phyloP scores from a whole-genome alignment of 2,888 invertebrate genomes.

The Holacanthella duospinosa region DNA sequence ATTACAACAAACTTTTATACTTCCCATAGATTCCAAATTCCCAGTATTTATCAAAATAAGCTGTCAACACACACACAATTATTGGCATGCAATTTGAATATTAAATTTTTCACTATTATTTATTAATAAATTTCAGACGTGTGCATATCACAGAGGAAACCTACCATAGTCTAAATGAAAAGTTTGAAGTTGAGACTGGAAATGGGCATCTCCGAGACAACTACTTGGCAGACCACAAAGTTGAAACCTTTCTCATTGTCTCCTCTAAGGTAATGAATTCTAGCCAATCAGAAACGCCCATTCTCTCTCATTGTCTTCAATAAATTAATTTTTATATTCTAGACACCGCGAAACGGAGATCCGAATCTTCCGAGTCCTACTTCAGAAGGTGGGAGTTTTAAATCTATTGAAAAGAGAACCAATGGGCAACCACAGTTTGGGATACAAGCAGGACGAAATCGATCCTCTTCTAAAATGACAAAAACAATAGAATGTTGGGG shows the following conservation, averaged over 20 bases:
- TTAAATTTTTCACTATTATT: too few relatives aligned
- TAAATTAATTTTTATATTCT: background rate
- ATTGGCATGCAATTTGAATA: too few relatives aligned
- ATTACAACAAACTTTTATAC: too few relatives aligned
- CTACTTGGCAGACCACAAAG: slow-evolving; percentile 76
- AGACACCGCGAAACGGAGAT: slow-evolving; percentile 23
- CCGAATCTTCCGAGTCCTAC: slow-evolving; percentile 30
- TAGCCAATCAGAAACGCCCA: too few relatives aligned
- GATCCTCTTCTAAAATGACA: slow-evolving; percentile 81
- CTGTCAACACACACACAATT: too few relatives aligned
- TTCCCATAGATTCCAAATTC: too few relatives aligned
- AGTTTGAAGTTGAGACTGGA: slow-evolving; percentile 76
- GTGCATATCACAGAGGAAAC: slow-evolving; percentile 83
- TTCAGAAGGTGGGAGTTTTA: slow-evolving; percentile 10
- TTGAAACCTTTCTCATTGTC: slow-evolving; percentile 75
- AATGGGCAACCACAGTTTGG: slow-evolving; percentile 33
- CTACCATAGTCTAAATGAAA: slow-evolving; percentile 63
- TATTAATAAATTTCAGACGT: slow-evolving; percentile 54
- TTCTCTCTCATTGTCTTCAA: too few relatives aligned
- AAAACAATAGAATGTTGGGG: slow-evolving; percentile 97
- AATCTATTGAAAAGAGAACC: background rate
- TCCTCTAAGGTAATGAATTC: slow-evolving; percentile 53
- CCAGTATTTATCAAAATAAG: too few relatives aligned
- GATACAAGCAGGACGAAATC: slow-evolving; percentile 45
- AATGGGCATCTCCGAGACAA: slow-evolving; percentile 69